Evolutionary conservation across 2,113 vertebrate species (phyloP).

Genomic region (Planiliza haematocheilus): DNA sequence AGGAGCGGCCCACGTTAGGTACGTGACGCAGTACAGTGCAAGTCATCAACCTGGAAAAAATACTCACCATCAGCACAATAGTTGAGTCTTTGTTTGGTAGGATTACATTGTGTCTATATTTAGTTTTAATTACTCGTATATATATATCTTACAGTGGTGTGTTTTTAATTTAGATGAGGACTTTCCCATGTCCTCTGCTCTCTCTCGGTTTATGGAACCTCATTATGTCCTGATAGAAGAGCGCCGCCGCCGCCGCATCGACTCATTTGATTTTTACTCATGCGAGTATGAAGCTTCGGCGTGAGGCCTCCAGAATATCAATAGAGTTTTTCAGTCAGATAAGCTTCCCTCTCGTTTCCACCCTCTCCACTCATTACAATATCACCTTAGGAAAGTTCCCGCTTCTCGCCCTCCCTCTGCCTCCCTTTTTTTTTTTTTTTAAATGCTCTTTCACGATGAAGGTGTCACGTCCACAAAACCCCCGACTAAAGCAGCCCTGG

Average conservation of each 20-base stretch:
- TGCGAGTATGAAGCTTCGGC: constrained; percentile 54
- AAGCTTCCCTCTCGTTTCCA: constrained; percentile 18
- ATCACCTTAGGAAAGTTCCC: constrained; percentile 53
- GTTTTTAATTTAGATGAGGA: constrained; percentile 34
- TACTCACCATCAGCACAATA: neutral
- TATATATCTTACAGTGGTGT: constrained; percentile 5
- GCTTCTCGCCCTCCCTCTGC: constrained; percentile 5
- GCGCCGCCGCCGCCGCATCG: constrained; percentile 36
- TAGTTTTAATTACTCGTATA: too few relatives aligned
- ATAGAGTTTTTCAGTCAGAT: constrained; percentile 59
- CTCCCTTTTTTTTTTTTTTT: too few relatives aligned
- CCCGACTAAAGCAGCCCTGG: constrained; percentile 32
- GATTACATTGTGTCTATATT: neutral
- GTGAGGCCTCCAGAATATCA: constrained; percentile 68
- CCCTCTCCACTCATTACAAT: constrained; percentile 43
- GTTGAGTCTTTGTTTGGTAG: neutral
- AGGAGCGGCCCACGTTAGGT: constrained; percentile 5
- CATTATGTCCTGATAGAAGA: constrained; percentile 42
- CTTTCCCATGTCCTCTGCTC: constrained; percentile 12
- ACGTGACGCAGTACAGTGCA: constrained; percentile 5
- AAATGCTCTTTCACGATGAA: constrained; percentile 8
- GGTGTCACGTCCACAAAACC: constrained; percentile 19
- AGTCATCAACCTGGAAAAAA: too few relatives aligned
- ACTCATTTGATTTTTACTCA: constrained; percentile 66
- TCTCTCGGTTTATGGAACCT: constrained; percentile 28